These are phyloP conservation scores for Tragopan temminckii DNA, from an alignment of 2,797 vertebrate species.

Conservation along the genomic window DNA sequence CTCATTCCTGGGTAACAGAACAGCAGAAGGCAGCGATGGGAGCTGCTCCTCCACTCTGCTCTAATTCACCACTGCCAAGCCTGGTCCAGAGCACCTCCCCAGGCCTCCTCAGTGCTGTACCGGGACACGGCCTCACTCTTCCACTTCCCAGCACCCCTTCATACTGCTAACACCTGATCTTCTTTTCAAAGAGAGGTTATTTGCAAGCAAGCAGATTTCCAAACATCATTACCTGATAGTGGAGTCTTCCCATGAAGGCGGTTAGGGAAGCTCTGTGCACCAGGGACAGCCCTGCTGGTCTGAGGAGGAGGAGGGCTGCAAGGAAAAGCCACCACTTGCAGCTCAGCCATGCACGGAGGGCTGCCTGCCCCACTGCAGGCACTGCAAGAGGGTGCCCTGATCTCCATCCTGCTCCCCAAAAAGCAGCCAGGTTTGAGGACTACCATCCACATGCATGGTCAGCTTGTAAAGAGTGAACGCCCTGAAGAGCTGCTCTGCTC, in stretches of 20 bases:
- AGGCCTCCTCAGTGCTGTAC: neutral
- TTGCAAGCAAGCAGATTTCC: neutral
- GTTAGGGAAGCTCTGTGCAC: neutral
- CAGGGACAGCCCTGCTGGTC: neutral
- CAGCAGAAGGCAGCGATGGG: neutral
- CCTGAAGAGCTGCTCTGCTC: neutral
- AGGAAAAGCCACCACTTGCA: neutral
- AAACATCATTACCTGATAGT: fast-evolving
- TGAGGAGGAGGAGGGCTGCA: neutral
- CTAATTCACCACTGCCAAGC: neutral
- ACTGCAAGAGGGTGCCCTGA: no score
- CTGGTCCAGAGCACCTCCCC: neutral
- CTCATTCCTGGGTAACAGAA: neutral
- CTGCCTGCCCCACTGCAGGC: neutral
- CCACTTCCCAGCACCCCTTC: neutral
- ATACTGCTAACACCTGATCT: fast-evolving
- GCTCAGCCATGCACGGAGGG: neutral
- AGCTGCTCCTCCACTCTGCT: neutral
- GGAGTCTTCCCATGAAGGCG: fast-evolving
- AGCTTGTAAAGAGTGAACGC: neutral
- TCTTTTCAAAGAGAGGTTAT: neutral
- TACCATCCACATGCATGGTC: neutral
- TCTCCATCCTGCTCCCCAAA: neutral
- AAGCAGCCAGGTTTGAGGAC: neutral
- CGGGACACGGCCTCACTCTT: neutral